A percentile compares a stretch with the other conserved stretches of the same genome.
Evolutionary conservation across 2,888 invertebrate genomes (phyloP).

Genomic region (Ichneumon xanthorius): DNA sequence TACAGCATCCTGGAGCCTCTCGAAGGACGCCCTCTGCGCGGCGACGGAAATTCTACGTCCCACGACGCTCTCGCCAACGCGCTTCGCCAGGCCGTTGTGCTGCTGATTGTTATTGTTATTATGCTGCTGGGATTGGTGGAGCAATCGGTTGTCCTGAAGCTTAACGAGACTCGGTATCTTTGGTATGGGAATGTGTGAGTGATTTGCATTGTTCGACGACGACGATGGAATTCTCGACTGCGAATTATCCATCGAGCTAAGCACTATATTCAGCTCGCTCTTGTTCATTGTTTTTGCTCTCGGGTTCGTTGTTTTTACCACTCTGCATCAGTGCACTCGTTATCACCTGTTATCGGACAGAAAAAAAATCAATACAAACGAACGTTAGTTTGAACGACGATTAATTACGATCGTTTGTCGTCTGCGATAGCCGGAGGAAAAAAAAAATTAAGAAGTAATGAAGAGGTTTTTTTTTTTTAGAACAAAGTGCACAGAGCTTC

Average conservation of each 20-base stretch:
- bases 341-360: slow-evolving; percentile 43
- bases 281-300: slow-evolving; percentile 75
- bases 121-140: slow-evolving; percentile 48
- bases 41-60: slow-evolving; percentile 79
- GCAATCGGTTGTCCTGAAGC: slow-evolving; percentile 71
- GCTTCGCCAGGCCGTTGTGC: slow-evolving; percentile 44
- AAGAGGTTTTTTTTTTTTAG: no score
- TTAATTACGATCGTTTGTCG: not conserved
- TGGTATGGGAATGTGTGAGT: slow-evolving; percentile 83
- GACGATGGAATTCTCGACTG: slow-evolving; percentile 57
- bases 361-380: slow-evolving; percentile 5
- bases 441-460: no score
- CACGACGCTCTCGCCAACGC: slow-evolving; percentile 62
- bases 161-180: slow-evolving; percentile 76
- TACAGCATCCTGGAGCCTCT: slow-evolving; percentile 77
- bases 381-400: not conserved
- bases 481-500: no score
- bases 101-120: slow-evolving; percentile 27
- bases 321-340: slow-evolving; percentile 14
- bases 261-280: slow-evolving; percentile 79
- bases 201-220: slow-evolving; percentile 67
- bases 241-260: slow-evolving; percentile 69
- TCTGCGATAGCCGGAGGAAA: no score
- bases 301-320: slow-evolving; percentile 1
- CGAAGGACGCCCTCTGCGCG: slow-evolving; percentile 82